Base-by-base conservation (phyloP, 1,140 invertebrate species). In the Aleiodes sp. region DNA sequence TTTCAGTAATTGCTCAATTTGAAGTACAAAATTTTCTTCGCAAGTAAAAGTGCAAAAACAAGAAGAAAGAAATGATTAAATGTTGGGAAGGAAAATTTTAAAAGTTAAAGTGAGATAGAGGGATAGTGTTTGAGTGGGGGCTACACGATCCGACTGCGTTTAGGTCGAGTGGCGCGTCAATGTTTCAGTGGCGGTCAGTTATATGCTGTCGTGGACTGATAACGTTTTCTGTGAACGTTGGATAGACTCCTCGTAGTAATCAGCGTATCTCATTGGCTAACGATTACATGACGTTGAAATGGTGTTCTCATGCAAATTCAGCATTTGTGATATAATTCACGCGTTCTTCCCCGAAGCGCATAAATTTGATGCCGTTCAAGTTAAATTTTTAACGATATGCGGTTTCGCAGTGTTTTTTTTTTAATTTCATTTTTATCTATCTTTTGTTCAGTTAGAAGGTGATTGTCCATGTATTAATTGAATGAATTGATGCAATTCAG, bases 201-300 rank as follows among this genome's bases (percentile, higher is more conserved):
- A 68, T 68, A 68, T 68, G 21, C 43, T 37, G 57, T 39, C 26
- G 37, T 31, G 46, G 31, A 43, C 57, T 61, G 66, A 68, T 68
- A 68, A 68, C 3, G 21, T 24, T 26, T 52, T 24, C 16, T 21
- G 26, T 52, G 19, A 52, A 52, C 3, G 2, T 16, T 52, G 19
- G 16, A 24, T 52, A 21, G 46, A 9, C 46, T 24, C 8, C 9
- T 2, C 46, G 19, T 9, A 3, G 39, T 16, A 16, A 43, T 43
- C 6, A 43, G 19, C 19, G n/a, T 16, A 46, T 46, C 16, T 21
- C 9, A 52, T 52, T 52, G 46, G 46, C 46, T 52, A 12, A 52
- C 26, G 46, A 52, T 52, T 24, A 52, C 16, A 52, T 21, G 16
- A 26, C 14, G 6, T 6, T 9, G 2, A 16, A 24, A 19, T 12